Evolutionary conservation across 53 echinoderm and acorn worm species (phyloP).

Genomic region (Luidia sarsii): DNA sequence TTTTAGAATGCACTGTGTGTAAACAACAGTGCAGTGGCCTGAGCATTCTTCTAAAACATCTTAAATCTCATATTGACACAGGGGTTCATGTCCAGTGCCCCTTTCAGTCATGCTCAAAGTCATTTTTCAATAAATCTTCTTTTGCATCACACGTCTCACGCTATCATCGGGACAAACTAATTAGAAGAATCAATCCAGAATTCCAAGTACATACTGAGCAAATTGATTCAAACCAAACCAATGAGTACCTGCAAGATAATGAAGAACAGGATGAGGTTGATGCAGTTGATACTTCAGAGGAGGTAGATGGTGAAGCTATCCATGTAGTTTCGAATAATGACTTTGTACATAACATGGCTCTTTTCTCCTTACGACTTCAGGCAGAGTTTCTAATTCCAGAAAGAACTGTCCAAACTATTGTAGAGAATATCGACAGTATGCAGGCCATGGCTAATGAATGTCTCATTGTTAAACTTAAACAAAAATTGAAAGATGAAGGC

Average conservation of each 20-base stretch:
- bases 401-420: constrained; percentile 41
- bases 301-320: too few species aligned
- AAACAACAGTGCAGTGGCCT: background rate
- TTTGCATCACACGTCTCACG: constrained; percentile 55
- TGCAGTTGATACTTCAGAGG: too few species aligned
- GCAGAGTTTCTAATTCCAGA: constrained; percentile 44
- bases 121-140: constrained; percentile 27
- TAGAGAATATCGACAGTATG: constrained; percentile 42
- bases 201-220: background rate
- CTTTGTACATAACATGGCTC: constrained; percentile 46
- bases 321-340: background rate
- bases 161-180: constrained; percentile 8
- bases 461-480: background rate
- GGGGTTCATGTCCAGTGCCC: constrained; percentile 25
- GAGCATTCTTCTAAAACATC: background rate
- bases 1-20: background rate
- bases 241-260: too few species aligned
- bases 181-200: background rate
- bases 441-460: constrained; percentile 6
- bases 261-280: too few species aligned
- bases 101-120: constrained; percentile 13
- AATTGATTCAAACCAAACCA: background rate
- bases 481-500: constrained; percentile 30
- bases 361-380: constrained; percentile 52
- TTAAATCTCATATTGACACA: constrained; percentile 50